Evolutionary conservation across 1,140 invertebrate species (phyloP), one percentile per base, ranked within the genome.

Genomic region (Drosophila busckii): DNA sequence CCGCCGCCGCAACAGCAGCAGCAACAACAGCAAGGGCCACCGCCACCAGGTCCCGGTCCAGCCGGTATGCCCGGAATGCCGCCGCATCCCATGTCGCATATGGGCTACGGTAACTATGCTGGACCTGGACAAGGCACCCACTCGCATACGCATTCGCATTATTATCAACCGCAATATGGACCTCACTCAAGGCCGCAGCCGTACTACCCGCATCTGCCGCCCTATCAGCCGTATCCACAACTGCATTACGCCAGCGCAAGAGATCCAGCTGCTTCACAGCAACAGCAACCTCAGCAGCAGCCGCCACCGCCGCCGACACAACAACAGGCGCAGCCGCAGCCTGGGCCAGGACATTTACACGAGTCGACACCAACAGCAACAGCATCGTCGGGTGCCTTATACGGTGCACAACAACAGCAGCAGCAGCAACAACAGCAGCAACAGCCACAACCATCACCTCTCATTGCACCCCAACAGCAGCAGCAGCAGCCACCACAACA

Each of bases 181-280:
- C 90, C 90, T 17, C 90, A 91, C 71, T 90, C 90, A 52, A 88
- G 89, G 4, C 88, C 90, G 2, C 91, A 91, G 85, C 89, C 90
- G 1, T 90, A 90, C 26, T 89, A 89, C 61, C 71, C 89, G 2
- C 89, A 89, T 10, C 88, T 89, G 84, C 88, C 91, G 9, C 78
- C 84, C 0, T 92, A 92, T 55, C 92, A 92, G 78, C 90, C 92
- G 6, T 92, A 92, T 87, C 88, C 89, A 70, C 56, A 88, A 88
- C 9, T 60, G 32, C 56, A 54, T 10, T 60, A 54, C 9, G 34
- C 53, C 25, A 54, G 40, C 17, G 37, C 55, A 0, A 16, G 49
- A 20, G 56, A 60, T 13, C 91, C 91, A 40, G 87, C 62, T 29
- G 84, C 80, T 16, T 67, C 70, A 32, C 82, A 73, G 4, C 78